Base-by-base conservation (phyloP, 64 coral and sea anemone genomes). In the Trachythela sp. region DNA sequence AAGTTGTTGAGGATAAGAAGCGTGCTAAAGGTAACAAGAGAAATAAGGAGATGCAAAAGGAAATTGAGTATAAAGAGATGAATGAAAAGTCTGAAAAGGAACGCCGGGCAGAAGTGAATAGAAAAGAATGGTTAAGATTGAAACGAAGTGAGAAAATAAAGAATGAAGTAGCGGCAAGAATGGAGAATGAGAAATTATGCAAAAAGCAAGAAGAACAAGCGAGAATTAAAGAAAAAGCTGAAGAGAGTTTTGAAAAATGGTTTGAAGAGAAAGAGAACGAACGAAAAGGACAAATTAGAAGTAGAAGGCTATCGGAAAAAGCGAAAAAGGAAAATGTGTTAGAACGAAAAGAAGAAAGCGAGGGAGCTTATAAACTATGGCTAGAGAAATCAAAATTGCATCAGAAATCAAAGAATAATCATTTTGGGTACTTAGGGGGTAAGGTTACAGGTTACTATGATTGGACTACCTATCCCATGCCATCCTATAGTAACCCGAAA, bases 381-480 rank as follows among this genome's bases (percentile, higher is more conserved):
- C 33, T 80, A 29, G 31, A 80, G 33, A 80, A 80, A 20, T 10
- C 75, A 80, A 80, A 37, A 39, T 37, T 15, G 26, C 26, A 34
- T 80, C 75, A 20, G 27, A 80, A 80, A 20, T 80, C 37, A 39
- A 80, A 35, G 37, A 80, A 35, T 37, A 80, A 35, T 80, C 75
- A 80, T 80, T 80, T 80, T 80, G 75, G 75, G 30, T 80, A 80
- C 30, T 39, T 80, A 35, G 37, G 33, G 31, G 75, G 75, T 80
- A 80, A 80, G 30, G 33, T 80, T 37, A 80, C 75, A 36, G 37
- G 75, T 8, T 80, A 80, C 30, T 80, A 80, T 80, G 75, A 80
- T 38, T 80, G 75, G 33, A 80, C 75, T 0, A 29, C 20, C 13
- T 80, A 80, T 36, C 75, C 75, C 15, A 30, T 34, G 75, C 75